Percentiles rank a stretch among this genome's conserved stretches.
Evolutionary conservation across 2,113 vertebrate species (phyloP).

Genomic region (Elaphurus davidianus): DNA sequence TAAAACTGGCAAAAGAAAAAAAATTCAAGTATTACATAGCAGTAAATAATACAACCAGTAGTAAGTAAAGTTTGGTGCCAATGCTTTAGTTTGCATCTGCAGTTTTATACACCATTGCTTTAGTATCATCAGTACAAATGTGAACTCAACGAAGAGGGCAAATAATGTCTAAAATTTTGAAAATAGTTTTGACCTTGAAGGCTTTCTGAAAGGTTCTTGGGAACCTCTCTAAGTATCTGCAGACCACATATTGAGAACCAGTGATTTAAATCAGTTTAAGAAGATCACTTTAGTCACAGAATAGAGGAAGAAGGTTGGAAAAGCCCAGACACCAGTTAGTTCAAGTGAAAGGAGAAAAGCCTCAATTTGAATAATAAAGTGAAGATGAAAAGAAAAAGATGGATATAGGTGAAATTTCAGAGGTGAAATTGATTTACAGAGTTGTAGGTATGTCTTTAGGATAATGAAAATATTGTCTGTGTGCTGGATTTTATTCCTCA

Average conservation of each 20-base stretch:
- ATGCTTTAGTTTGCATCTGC: not conserved
- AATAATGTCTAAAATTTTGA: not conserved
- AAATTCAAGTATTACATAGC: not conserved
- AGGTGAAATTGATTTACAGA: not conserved
- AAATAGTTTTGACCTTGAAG: not conserved
- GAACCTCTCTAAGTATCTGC: not conserved
- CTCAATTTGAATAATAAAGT: not conserved
- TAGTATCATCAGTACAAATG: not conserved
- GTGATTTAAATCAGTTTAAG: not conserved
- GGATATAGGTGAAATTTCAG: not conserved
- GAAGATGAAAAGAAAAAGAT: not conserved
- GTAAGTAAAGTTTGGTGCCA: not conserved
- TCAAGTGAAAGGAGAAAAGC: not conserved
- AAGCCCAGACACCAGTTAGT: not conserved
- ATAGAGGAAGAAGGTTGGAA: not conserved
- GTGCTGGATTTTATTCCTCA: not conserved
- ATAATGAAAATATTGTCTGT: not conserved
- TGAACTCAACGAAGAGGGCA: not conserved
- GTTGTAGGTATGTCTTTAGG: not conserved
- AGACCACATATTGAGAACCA: not conserved
- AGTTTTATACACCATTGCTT: not conserved
- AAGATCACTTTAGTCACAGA: not conserved
- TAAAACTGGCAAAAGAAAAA: not conserved
- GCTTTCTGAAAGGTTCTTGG: not conserved
- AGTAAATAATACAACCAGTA: not conserved